Percentiles rank a stretch among this genome's conserved stretches.
These are phyloP conservation scores for Drosophila limbata DNA, from an alignment of 2,888 invertebrate genomes.

Conservation along the genomic window DNA sequence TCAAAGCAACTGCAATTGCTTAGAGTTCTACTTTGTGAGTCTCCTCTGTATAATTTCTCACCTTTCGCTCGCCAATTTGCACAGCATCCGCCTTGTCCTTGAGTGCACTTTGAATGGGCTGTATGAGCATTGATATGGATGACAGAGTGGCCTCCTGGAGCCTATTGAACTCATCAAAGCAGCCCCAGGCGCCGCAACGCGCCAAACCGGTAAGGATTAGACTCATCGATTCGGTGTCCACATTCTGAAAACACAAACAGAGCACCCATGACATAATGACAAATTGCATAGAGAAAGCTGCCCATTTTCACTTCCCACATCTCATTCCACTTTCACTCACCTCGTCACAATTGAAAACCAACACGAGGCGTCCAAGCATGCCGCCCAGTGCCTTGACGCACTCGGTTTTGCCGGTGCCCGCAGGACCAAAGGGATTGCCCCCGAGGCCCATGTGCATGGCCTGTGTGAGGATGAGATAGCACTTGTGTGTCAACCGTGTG, in stretches of 20 bases:
- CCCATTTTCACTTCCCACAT: not conserved
- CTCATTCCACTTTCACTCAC: slow-evolving; percentile 83
- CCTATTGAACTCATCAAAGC: slow-evolving; percentile 99
- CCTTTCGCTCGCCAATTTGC: slow-evolving; percentile 86
- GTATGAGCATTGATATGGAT: slow-evolving; percentile 97
- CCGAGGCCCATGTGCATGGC: slow-evolving; percentile 98
- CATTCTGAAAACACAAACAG: slow-evolving; percentile 88
- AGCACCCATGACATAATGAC: slow-evolving; percentile 52
- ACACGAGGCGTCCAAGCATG: slow-evolving; percentile 95
- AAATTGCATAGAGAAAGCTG: slow-evolving; percentile 41
- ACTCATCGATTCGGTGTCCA: slow-evolving; percentile 97
- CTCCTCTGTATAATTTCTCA: slow-evolving; percentile 69
- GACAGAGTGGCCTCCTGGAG: slow-evolving; percentile 97
- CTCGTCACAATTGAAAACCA: slow-evolving; percentile 99
- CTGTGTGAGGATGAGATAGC: slow-evolving; percentile 98
- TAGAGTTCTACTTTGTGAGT: too few relatives aligned
- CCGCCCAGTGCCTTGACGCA: slow-evolving; percentile 98
- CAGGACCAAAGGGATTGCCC: slow-evolving; percentile 99
- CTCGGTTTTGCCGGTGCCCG: slow-evolving; percentile 99
- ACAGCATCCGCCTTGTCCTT: slow-evolving; percentile 87
- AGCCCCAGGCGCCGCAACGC: slow-evolving; percentile 98
- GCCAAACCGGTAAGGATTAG: slow-evolving; percentile 97
- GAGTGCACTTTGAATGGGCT: slow-evolving; percentile 94
- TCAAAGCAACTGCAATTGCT: too few relatives aligned
- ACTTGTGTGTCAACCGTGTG: slow-evolving; percentile 98